Conservation (phyloP, 1,140 invertebrate species). For the Eulimnadia texana region DNA sequence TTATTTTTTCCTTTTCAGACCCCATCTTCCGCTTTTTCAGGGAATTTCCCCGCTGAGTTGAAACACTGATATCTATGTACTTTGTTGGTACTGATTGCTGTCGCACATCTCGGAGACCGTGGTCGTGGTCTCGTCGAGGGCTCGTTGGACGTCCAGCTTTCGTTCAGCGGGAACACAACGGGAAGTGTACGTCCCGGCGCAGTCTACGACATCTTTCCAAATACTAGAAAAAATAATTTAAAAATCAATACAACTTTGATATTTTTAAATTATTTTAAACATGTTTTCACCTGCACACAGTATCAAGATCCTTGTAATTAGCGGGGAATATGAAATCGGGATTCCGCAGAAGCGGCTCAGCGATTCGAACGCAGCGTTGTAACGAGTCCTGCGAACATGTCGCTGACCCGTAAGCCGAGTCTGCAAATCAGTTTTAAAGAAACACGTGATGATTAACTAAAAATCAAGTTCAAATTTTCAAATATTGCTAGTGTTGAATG, state of each 20-base stretch:
- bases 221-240: neutral
- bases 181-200: conserved; percentile 1
- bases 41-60: too few relatives aligned
- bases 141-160: conserved; percentile 1
- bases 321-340: conserved; percentile 12
- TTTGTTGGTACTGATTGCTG: conserved; percentile 8
- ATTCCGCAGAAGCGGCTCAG: conserved; percentile 13
- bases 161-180: conserved; percentile 6
- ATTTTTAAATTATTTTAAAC: neutral
- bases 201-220: conserved; percentile 11
- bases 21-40: too few relatives aligned
- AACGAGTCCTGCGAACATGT: conserved; percentile 8
- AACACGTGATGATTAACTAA: too few relatives aligned
- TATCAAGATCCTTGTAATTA: conserved; percentile 4
- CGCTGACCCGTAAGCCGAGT: neutral
- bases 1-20: too few relatives aligned
- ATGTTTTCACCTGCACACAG: conserved; percentile 4
- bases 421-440: too few relatives aligned
- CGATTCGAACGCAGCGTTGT: conserved; percentile 12
- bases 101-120: conserved; percentile 11
- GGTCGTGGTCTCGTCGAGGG: conserved; percentile 10
- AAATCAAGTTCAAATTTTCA: too few relatives aligned
- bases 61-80: neutral
- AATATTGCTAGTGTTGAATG: too few relatives aligned
- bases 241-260: neutral